These are phyloP conservation scores for Laticauda colubrina DNA, from an alignment of 2,113 vertebrate species.

Conservation along the genomic window DNA sequence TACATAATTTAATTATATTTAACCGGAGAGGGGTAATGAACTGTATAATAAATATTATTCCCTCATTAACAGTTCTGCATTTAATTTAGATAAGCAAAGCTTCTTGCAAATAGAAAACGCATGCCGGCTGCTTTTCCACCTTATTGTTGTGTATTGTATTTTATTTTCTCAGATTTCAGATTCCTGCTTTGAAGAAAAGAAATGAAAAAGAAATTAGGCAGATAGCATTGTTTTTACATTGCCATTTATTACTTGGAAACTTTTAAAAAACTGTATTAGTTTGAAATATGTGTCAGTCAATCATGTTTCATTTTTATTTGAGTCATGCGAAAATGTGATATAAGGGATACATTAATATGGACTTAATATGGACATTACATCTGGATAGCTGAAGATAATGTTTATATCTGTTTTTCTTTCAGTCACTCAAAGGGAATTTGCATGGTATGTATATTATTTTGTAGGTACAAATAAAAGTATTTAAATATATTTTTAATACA, in stretches of 20 bases:
- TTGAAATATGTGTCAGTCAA: background rate
- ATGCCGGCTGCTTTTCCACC: background rate
- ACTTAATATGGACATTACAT: background rate
- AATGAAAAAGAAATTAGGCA: background rate
- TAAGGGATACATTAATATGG: background rate
- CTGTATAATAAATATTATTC: conserved; percentile 50
- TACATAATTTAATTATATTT: conserved; percentile 47
- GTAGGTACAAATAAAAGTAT: background rate
- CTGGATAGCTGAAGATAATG: background rate
- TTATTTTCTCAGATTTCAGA: background rate
- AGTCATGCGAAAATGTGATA: background rate
- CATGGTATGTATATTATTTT: background rate
- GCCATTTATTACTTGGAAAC: background rate
- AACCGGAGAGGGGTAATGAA: conserved; percentile 37
- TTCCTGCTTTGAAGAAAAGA: background rate
- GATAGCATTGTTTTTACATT: background rate
- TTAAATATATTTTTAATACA: background rate
- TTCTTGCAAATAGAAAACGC: conserved; percentile 45
- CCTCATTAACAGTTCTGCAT: conserved; percentile 49
- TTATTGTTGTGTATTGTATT: background rate
- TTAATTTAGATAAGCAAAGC: conserved; percentile 62
- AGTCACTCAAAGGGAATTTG: background rate
- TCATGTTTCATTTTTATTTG: background rate
- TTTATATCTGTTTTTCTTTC: background rate
- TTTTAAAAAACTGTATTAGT: background rate